Conservation (phyloP, 2,113 vertebrate genomes). For the Helogale parvula region DNA sequence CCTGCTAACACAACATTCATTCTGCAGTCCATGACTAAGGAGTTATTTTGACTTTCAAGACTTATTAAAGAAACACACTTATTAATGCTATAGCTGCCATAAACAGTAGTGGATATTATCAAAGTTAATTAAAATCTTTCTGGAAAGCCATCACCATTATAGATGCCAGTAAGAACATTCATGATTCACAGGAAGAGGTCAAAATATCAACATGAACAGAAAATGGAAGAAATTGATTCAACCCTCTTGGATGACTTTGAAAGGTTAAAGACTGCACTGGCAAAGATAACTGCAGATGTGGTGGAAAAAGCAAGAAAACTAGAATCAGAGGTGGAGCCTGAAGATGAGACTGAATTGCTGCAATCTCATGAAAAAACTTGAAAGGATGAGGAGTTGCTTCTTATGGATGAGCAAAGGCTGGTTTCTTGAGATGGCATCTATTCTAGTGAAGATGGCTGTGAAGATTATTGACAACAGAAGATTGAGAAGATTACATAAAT, state of each 20-base stretch:
- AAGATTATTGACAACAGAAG: background rate
- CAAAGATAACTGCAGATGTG: background rate
- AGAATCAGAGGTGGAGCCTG: background rate
- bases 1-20: background rate
- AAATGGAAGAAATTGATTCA: background rate
- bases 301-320: background rate
- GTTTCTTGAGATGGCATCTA: background rate
- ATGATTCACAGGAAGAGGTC: background rate
- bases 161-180: background rate
- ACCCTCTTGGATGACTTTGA: background rate
- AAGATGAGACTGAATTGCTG: background rate
- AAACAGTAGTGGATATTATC: background rate
- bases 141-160: background rate
- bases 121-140: background rate
- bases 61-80: background rate
- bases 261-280: background rate
- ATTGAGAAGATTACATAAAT: background rate
- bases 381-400: background rate
- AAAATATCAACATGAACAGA: background rate
- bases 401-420: background rate
- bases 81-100: background rate
- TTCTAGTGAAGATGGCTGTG: background rate
- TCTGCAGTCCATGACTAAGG: background rate
- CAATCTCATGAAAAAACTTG: background rate
- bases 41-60: background rate